Base-by-base conservation (phyloP, 2,113 vertebrate species). In the Pardalotus punctatus region DNA sequence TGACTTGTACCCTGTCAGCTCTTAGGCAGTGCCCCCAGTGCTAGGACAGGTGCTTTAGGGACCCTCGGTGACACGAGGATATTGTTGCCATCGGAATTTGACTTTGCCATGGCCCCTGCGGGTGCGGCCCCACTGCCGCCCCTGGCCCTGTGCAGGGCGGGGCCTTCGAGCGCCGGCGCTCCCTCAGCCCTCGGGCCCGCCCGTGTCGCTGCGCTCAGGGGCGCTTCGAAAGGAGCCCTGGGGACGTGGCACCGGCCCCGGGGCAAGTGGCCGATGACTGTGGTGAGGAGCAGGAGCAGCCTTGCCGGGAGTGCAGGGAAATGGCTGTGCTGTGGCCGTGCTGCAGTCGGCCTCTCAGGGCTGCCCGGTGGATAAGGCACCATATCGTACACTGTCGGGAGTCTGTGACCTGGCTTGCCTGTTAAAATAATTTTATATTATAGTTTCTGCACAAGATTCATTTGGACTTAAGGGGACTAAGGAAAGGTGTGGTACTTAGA, bases 191-290 rank as follows among this genome's bases (percentile, higher is more conserved):
- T 10, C 7, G 14, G n/a, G n/a, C n/a, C n/a, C 3, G 14, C 7
- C 9, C 4, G 1, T 48, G 42, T 45, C 15, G 57, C 47, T 24
- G 20, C 11, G 2, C 35, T 5, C 22, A 40, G 29, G 23, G 28
- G 14, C 25, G 24, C 38, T 20, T 14, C 1, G 1, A 3, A 31
- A 43, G 58, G 11, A 36, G 18, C 16, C 0, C 0, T 19, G 24
- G 5, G 35, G 28, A 9, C 0, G 0, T n/a, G 35, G 56, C 20
- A 0, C n/a, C 4, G 1, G 2, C 21, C 28, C 29, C 2, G 1
- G 14, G 9, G 8, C 3, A 2, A 19, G 71, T 15, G 9, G 1
- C 3, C 0, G 2, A 17, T 28, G 51, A 2, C 43, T 1, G 0
- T 6, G 38, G n/a, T 24, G 9, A 88, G 67, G 79, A 72, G 40